These are phyloP conservation scores for Drosophila picticornis DNA, from an alignment of 2,888 invertebrate genomes.

Conservation along the genomic window DNA sequence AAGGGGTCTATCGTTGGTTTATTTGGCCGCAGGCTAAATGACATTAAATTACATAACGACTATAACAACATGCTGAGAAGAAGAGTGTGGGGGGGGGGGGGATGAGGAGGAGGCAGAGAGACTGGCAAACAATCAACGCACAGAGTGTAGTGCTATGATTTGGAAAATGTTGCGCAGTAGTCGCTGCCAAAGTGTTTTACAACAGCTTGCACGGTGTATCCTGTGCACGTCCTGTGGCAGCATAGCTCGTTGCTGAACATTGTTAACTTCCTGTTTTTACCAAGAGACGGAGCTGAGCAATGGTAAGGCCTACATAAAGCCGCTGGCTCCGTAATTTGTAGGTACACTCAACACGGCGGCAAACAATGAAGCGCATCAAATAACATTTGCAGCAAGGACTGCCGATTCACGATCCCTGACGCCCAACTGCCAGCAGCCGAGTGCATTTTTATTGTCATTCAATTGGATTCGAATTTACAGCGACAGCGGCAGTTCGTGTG, in stretches of 20 bases:
- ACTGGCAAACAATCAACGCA: slow-evolving; percentile 45
- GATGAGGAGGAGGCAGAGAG: slow-evolving; percentile 6
- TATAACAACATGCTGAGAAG: slow-evolving; percentile 50
- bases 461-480: slow-evolving; percentile 81
- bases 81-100: slow-evolving; percentile 19
- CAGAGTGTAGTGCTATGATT: slow-evolving; percentile 53
- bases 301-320: slow-evolving; percentile 40
- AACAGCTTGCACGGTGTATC: slow-evolving; percentile 81
- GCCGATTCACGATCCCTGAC: slow-evolving; percentile 43
- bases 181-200: slow-evolving; percentile 75
- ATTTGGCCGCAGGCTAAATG: slow-evolving; percentile 82
- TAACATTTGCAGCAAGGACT: slow-evolving; percentile 65
- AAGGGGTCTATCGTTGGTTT: slow-evolving; percentile 65
- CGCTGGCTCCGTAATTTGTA: slow-evolving; percentile 70
- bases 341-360: slow-evolving; percentile 59
- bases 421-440: slow-evolving; percentile 43
- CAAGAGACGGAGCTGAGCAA: slow-evolving; percentile 17
- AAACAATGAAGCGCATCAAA: slow-evolving; percentile 79
- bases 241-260: slow-evolving; percentile 59
- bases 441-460: slow-evolving; percentile 83
- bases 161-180: slow-evolving; percentile 56
- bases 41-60: slow-evolving; percentile 79
- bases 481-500: slow-evolving; percentile 52
- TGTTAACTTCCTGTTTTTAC: slow-evolving; percentile 76
- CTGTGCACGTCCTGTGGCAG: slow-evolving; percentile 78